Base-by-base conservation (phyloP, 2,888 invertebrate species). In the Schrankia costaestrigalis region DNA sequence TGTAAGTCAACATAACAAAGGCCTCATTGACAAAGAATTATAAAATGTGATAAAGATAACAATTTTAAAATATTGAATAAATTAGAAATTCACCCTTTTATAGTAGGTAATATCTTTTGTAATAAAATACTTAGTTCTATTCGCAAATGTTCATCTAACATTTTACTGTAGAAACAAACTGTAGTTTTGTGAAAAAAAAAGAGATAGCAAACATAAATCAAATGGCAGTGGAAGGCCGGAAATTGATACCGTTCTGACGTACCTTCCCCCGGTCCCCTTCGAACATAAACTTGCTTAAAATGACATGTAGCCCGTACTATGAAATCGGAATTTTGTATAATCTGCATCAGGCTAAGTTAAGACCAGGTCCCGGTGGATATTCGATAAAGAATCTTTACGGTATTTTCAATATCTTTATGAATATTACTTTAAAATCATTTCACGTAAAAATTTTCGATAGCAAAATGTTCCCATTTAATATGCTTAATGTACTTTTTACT, bases 171-270 rank as follows among this genome's bases (percentile, higher is more conserved):
- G 42, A 26, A 48, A 50, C 43, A 43, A 55, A 49, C 41, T 35
- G 48, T 43, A 46, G 51, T 56, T 57, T 53, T 53, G 41, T 48
- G 42, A 55, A 62, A 67, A 67, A 71, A 73, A 25, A 74, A 68
- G 46, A 60, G 56, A 65, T 66, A 41, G 66, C 65, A 68, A 72
- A 77, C 76, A 78, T 77, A 77, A 79, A 82, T 81, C 79, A 79
- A 76, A 78, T 65, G 68, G 67, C 66, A 63, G 62, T 64, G 67
- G 64, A 64, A 64, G 61, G 52, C 74, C 79, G 82, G 82, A 82
- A 81, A 82, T 81, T 80, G 78, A 79, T 80, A 80, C 78, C 75
- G 71, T 56, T 71, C 68, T 66, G 71, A 64, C 70, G 56, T 56
- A 56, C 63, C 11, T 2, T 42, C 27, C 41, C 35, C 41, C 52